A percentile compares a stretch with the other conserved stretches of the same genome.
Conservation (phyloP, 2,888 invertebrate species). For the Sialis lutaria region DNA sequence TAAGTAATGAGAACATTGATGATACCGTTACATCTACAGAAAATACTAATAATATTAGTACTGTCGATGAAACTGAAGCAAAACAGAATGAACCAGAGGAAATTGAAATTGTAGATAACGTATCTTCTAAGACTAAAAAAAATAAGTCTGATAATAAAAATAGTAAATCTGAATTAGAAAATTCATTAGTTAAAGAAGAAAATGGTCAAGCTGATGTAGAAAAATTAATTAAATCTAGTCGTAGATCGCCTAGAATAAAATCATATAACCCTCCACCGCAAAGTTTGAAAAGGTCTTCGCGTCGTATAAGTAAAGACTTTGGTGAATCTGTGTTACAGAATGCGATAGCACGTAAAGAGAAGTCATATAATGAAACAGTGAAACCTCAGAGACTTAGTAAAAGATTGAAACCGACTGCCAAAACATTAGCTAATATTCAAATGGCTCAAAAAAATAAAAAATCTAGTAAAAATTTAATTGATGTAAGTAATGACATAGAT, state of each 20-base stretch:
- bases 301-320: conserved; percentile 42
- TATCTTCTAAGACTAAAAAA: neutral
- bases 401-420: conserved; percentile 47
- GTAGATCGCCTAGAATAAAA: conserved; percentile 24
- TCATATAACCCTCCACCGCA: conserved; percentile 24
- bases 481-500: conserved; percentile 1
- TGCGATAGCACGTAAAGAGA: conserved; percentile 56
- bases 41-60: conserved; percentile 7
- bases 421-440: conserved; percentile 47
- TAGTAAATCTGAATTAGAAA: conserved; percentile 6
- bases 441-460: conserved; percentile 25
- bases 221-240: conserved; percentile 15
- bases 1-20: conserved; percentile 6
- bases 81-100: conserved; percentile 10
- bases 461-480: conserved; percentile 17
- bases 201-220: neutral
- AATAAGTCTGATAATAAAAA: conserved; percentile 4
- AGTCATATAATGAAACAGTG: conserved; percentile 37
- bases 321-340: conserved; percentile 45
- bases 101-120: neutral
- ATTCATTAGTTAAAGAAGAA: conserved; percentile 9
- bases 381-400: conserved; percentile 31
- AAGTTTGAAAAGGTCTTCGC: conserved; percentile 41
- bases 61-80: conserved; percentile 8
- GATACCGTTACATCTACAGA: conserved; percentile 3